phyloP scores from a whole-genome alignment of 2,113 vertebrate species.

The Naja naja region DNA sequence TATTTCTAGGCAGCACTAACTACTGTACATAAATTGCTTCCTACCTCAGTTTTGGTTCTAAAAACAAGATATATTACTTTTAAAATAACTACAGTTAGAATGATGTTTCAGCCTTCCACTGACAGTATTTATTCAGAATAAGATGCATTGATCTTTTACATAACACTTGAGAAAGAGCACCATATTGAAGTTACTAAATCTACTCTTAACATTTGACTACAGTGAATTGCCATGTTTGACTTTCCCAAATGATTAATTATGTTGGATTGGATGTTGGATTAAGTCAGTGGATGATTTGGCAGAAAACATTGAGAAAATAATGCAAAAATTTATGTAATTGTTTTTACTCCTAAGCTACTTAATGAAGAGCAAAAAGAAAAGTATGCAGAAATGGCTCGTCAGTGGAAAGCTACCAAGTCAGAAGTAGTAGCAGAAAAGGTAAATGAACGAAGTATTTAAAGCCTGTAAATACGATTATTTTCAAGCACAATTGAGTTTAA shows the following conservation, averaged over 20 bases:
- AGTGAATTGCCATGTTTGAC: neutral
- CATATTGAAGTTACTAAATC: neutral
- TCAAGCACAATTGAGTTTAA: neutral
- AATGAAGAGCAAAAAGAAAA: conserved; percentile 55
- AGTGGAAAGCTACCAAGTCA: conserved; percentile 52
- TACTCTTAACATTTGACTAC: neutral
- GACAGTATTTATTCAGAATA: neutral
- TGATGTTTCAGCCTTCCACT: neutral
- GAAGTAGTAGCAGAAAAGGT: conserved; percentile 50
- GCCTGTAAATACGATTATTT: neutral
- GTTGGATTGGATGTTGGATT: no score
- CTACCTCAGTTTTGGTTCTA: neutral
- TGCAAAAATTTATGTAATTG: rapidly evolving
- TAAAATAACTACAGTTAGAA: neutral
- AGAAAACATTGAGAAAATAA: neutral
- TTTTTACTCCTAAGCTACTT: conserved; percentile 58
- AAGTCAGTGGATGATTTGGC: neutral
- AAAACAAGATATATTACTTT: neutral
- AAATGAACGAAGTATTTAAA: neutral
- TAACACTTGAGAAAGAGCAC: neutral
- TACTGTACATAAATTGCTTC: neutral
- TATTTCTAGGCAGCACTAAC: neutral
- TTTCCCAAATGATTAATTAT: no score
- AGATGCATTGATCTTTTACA: neutral
- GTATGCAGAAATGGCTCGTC: conserved; percentile 66